These are phyloP conservation scores for Yasuhikotakia modesta DNA, from an alignment of 2,797 vertebrate species.

Conservation along the genomic window DNA sequence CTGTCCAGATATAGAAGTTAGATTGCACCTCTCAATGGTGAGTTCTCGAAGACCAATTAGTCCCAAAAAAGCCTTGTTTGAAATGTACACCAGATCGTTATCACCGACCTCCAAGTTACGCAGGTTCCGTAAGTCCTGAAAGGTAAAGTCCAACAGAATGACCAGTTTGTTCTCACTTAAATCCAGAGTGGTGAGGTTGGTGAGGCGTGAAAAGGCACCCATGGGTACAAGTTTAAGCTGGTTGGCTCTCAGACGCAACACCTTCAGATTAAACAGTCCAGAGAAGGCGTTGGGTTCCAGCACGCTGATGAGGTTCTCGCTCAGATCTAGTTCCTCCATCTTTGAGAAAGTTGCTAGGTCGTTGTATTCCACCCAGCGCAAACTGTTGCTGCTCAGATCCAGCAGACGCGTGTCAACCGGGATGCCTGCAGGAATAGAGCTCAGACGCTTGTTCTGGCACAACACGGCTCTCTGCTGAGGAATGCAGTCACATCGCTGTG, in stretches of 20 bases:
- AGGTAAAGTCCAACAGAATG: slow-evolving; percentile 92
- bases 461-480: slow-evolving; percentile 80
- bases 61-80: slow-evolving; percentile 93
- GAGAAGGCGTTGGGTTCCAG: slow-evolving; percentile 94
- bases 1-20: slow-evolving; percentile 90
- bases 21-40: slow-evolving; percentile 93
- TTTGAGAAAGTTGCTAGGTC: slow-evolving; percentile 83
- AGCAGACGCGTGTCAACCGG: slow-evolving; percentile 86
- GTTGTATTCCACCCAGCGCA: slow-evolving; percentile 90
- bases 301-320: slow-evolving; percentile 90
- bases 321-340: slow-evolving; percentile 93
- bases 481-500: slow-evolving; percentile 89
- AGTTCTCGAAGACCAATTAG: slow-evolving; percentile 86
- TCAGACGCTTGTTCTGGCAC: slow-evolving; percentile 87
- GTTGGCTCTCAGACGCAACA: slow-evolving; percentile 86
- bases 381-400: slow-evolving; percentile 91
- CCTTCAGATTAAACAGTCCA: slow-evolving; percentile 84
- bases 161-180: slow-evolving; percentile 96
- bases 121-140: slow-evolving; percentile 89
- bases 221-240: slow-evolving; percentile 92
- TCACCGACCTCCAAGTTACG: slow-evolving; percentile 92
- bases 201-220: slow-evolving; percentile 88
- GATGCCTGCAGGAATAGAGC: slow-evolving; percentile 88
- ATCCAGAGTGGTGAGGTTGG: slow-evolving; percentile 91
- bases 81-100: slow-evolving; percentile 97